Evolutionary conservation across 2,797 vertebrate species (phyloP), one percentile per base, ranked within the genome.

Genomic region (Halcyon chelicuti): DNA sequence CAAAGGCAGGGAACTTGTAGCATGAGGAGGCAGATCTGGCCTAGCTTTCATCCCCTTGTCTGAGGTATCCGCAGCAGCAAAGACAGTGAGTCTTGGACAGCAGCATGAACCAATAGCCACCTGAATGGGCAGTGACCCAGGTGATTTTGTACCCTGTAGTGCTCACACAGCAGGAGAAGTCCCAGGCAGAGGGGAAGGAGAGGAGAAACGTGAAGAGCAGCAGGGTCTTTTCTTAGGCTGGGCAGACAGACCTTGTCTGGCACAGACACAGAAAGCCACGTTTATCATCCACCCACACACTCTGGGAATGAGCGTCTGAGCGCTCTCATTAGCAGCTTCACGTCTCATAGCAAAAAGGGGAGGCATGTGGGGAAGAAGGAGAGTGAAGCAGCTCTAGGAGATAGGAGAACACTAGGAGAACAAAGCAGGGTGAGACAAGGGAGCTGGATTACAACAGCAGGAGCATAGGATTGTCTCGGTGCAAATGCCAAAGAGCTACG

Each of bases 91-190:
- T 19, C 54, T 68, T 26, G 40, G 44, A 12, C 29, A 80, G 73
- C n/a, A 74, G 33, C 46, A 28, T 0, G 3, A 88, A 28, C 29
- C 26, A 13, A 11, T 1, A 5, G 47, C 12, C 47, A 15, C 20
- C 4, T 22, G 58, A 76, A 73, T 0, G 1, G 4, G 5, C 37
- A 81, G 54, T 29, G 13, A 54, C 8, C 6, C 15, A 2, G 1
- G 16, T 33, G 44, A 14, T 35, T 86, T 37, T 80, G 37, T 11
- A 5, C 14, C 42, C 37, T n/a, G 28, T 1, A 4, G 29, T 22
- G 22, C 70, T 86, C 8, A 2, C 37, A 26, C 5, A 46, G 7
- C 0, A 10, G 3, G 14, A 66, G 51, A n/a, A 62, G 37, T 28
- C 31, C 18, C 19, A 57, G 46, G 42, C 40, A 39, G 55, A 86